Evolutionary conservation across 2,797 vertebrate genomes (phyloP), one percentile per base, ranked within the genome.

Genomic region (Rhinophrynus dorsalis): DNA sequence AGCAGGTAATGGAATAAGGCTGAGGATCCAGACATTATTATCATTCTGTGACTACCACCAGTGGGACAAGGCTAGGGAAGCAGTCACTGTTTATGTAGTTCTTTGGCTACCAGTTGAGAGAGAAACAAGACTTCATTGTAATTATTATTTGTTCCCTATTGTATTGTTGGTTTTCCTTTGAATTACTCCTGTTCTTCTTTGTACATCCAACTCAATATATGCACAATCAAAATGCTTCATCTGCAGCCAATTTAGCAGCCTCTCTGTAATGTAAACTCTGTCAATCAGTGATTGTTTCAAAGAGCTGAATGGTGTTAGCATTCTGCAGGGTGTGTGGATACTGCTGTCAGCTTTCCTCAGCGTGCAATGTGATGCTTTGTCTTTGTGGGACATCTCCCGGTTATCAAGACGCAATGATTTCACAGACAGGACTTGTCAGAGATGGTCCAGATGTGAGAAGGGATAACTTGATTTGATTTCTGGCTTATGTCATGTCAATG

Each of bases 391-490:
- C 66, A 70, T 2, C 61, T 74, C 67, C 59, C 67, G 51, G 10
- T 76, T 78, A 66, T 30, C 23, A 69, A 73, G 76, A 65, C 56
- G 40, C 59, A 69, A 27, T 80, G 52, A 75, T 74, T 77, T 68
- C 77, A 63, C 56, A 70, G 75, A 75, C 78, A 76, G 1, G 57
- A 1, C 29, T 44, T 78, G 78, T 76, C 77, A 75, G 51, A 68
- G 71, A 63, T 51, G 68, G 69, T 74, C 72, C 38, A 23, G 40
- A 18, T 47, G 40, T 65, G 1, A 8, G 62, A 42, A 38, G 3
- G 51, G 73, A 79, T 47, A 73, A 42, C 61, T 76, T 81, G 61
- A 61, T 78, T 67, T 63, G 38, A 75, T 74, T 79, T 64, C 75
- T 76, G 74, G 45, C 69, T 55, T 38, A 35, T 63, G 70, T 67